phyloP scores from a whole-genome alignment of 2,888 invertebrate species.

The Taphrorychus bicolor region DNA sequence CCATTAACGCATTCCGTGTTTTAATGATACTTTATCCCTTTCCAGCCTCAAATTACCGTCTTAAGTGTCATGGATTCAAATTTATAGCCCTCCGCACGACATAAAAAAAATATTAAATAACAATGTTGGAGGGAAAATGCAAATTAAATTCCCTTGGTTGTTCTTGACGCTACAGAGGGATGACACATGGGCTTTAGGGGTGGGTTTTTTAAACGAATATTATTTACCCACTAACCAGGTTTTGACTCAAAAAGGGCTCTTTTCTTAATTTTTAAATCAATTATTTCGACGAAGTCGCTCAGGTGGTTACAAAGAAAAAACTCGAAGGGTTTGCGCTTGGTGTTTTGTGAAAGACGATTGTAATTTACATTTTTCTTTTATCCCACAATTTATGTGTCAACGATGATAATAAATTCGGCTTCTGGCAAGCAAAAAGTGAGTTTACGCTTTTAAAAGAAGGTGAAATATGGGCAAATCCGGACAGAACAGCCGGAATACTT shows the following conservation, averaged over 20 bases:
- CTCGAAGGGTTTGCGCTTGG: no score
- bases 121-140: background rate
- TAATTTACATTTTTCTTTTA: slow-evolving; percentile 24
- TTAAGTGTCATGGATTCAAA: slow-evolving; percentile 1
- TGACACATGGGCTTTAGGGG: background rate
- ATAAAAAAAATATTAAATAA: background rate
- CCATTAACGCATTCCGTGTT: background rate
- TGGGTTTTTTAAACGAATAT: no score
- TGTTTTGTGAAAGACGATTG: background rate
- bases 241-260: no score
- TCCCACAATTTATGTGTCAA: slow-evolving; percentile 20
- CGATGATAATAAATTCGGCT: slow-evolving; percentile 19
- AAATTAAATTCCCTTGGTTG: slow-evolving; percentile 2
- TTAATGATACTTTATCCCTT: slow-evolving; percentile 11
- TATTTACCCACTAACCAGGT: no score
- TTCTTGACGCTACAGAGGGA: background rate
- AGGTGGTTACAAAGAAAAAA: background rate
- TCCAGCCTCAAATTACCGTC: background rate
- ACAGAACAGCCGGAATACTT: slow-evolving; percentile 10
- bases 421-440: slow-evolving; percentile 18
- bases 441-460: slow-evolving; percentile 19
- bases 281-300: no score
- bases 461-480: slow-evolving; percentile 23
- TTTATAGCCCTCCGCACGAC: slow-evolving; percentile 9
- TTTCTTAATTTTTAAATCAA: no score